A percentile compares a stretch with the other conserved stretches of the same genome.
Evolutionary conservation across 2,113 vertebrate species (phyloP).

Genomic region (Gyps fulvus): DNA sequence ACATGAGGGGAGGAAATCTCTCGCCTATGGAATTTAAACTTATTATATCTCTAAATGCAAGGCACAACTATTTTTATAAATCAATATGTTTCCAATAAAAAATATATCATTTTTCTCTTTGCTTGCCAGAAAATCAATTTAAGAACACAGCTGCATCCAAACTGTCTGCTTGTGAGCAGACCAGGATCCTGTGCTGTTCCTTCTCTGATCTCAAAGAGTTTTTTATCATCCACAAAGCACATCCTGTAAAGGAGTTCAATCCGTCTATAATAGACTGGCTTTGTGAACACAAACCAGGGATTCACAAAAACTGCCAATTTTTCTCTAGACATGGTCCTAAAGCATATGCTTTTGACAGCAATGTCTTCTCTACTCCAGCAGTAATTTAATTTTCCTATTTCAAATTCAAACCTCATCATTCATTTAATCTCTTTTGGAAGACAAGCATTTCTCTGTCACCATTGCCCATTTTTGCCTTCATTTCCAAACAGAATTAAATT

Average conservation of each 20-base stretch:
- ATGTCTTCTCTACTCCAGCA: background rate
- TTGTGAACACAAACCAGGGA: background rate
- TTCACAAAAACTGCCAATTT: background rate
- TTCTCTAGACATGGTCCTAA: background rate
- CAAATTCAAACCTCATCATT: background rate
- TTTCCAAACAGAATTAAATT: background rate
- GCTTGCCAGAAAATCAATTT: background rate
- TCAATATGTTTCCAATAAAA: background rate
- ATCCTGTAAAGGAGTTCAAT: background rate
- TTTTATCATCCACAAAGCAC: background rate
- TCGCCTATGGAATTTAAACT: background rate
- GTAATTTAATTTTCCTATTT: background rate
- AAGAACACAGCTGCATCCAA: background rate
- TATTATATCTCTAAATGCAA: background rate
- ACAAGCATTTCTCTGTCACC: background rate
- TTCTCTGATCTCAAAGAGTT: background rate
- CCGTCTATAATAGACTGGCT: background rate
- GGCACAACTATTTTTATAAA: background rate
- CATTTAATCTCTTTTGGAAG: background rate
- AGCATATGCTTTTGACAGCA: background rate
- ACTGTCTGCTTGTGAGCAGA: background rate
- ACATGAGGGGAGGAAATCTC: background rate
- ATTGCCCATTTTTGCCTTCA: background rate
- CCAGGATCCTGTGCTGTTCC: background rate
- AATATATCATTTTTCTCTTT: background rate